Evolutionary conservation across 2,888 invertebrate species (phyloP).

Genomic region (Drosophila falleni): DNA sequence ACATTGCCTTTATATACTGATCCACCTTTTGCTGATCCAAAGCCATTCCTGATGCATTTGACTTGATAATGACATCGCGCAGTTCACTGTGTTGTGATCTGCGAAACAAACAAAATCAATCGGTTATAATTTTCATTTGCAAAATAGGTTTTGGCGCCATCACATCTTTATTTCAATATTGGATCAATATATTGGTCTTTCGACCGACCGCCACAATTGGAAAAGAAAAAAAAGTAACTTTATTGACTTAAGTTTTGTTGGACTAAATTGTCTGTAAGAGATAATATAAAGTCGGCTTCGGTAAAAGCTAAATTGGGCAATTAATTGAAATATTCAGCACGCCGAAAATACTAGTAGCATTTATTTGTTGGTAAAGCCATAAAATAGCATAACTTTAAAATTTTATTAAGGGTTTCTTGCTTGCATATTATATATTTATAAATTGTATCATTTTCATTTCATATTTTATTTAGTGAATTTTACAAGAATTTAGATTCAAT

Average conservation of each 20-base stretch:
- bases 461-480: conserved; percentile 54
- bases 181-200: not conserved
- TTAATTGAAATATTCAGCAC: not conserved
- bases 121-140: not conserved
- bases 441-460: conserved; percentile 21
- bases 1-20: conserved; percentile 84
- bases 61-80: conserved; percentile 76
- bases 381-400: conserved; percentile 30
- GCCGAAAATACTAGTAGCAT: not conserved
- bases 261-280: too few species aligned
- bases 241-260: too few species aligned
- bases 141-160: not conserved
- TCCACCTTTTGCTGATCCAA: conserved; percentile 83
- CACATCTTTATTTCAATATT: not conserved
- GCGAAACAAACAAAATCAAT: conserved; percentile 17
- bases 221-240: too few species aligned
- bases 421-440: conserved; percentile 20
- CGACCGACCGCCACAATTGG: not conserved
- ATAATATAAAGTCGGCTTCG: too few species aligned
- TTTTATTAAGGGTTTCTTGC: conserved; percentile 33
- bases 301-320: too few species aligned
- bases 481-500: conserved; percentile 63
- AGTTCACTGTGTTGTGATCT: conserved; percentile 70
- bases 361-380: conserved; percentile 3
- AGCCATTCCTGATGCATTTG: conserved; percentile 69